Evolutionary conservation across 2,888 invertebrate genomes (phyloP), one percentile per base, ranked within the genome.

Genomic region (Apodemia duryi): DNA sequence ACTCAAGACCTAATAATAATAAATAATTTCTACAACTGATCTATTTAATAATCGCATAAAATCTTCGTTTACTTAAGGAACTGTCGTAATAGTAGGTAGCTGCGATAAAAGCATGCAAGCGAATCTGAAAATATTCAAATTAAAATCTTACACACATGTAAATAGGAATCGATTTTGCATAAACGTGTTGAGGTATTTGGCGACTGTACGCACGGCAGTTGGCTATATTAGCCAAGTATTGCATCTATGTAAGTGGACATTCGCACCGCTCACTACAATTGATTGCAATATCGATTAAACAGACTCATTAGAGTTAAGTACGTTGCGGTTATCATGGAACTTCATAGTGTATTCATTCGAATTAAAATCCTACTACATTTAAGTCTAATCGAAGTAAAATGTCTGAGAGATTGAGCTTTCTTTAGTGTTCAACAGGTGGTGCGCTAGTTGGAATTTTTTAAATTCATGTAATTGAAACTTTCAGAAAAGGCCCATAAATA

Each of bases 181-280:
- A n/a, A 54, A 28, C 2, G 7, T 54, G 10, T 28, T 29, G 51
- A 21, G 51, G 51, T 51, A 21, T 29, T 28, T 28, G 9, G 54
- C 54, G 54, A 54, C 28, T 54, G 54, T 54, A 54, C 54, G 54
- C 54, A 54, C 29, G 10, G 54, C 43, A 11, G 43, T 43, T 43
- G 2, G 29, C 7, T 54, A 54, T 38, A 7, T 54, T 54, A 29
- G 29, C 54, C 29, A 54, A 54, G 54, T 54, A 10, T 54, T 54
- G 54, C 54, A 28, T 54, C 54, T 54, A 43, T 43, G 43, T 43
- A 9, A 54, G 54, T 54, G 54, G 54, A 54, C 54, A 54, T 54
- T 54, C 54, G 54, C 54, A 54, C 54, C 54, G 10, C 54, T 54
- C 54, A 54, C 54, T 54, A 29, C 54, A 54, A 54, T 54, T 54